Conservation (phyloP, 2,888 invertebrate species). For the Drepanosiphum platanoidis region DNA sequence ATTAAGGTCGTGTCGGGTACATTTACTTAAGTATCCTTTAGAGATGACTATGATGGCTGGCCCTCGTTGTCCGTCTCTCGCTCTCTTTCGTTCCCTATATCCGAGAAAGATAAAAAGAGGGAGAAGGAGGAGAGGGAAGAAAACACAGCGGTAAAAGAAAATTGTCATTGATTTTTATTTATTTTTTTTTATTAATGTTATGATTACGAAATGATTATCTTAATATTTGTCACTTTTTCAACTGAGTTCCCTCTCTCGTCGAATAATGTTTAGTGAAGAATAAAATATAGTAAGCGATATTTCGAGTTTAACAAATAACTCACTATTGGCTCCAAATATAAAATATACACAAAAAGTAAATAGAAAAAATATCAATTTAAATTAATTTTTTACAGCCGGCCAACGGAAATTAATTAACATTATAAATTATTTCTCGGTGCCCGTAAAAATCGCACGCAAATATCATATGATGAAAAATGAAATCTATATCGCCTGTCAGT, state of each 20-base stretch:
- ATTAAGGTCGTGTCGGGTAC: not conserved
- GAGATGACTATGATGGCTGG: not conserved
- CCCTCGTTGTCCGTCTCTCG: not conserved
- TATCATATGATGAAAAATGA: not conserved
- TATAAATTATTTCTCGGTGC: not conserved
- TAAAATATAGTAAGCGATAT: too few relatives aligned
- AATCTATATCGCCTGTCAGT: not conserved
- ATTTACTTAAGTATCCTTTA: not conserved
- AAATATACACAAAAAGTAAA: not conserved
- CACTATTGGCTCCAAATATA: not conserved
- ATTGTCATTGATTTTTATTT: not conserved
- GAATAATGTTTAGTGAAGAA: too few relatives aligned
- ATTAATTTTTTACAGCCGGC: not conserved
- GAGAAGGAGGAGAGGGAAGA: too few relatives aligned
- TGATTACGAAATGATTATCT: not conserved
- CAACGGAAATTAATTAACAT: not conserved
- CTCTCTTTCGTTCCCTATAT: not conserved
- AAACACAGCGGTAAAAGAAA: not conserved
- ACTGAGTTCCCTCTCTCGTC: not conserved
- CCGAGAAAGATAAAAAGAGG: too few relatives aligned
- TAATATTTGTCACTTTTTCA: too few relatives aligned
- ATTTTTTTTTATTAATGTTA: not conserved
- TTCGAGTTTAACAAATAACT: not conserved
- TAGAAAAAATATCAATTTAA: not conserved
- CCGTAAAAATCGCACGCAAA: not conserved